Evolutionary conservation across 2,888 invertebrate species (phyloP).

Genomic region (Hofmannophila pseudospretella): DNA sequence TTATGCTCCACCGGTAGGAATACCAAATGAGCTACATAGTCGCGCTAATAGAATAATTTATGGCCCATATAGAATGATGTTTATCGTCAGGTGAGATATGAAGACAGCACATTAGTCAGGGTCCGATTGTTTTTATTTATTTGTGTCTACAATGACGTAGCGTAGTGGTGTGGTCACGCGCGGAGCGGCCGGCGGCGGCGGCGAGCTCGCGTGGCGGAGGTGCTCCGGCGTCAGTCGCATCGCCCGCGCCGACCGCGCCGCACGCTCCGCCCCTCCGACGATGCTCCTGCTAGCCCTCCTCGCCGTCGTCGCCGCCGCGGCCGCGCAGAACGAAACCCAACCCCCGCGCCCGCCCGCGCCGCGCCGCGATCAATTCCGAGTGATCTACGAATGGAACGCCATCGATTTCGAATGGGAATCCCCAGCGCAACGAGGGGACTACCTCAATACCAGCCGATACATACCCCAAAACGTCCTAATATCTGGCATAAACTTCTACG

Average conservation of each 20-base stretch:
- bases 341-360: conserved; percentile 44
- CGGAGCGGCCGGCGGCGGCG: conserved; percentile 27
- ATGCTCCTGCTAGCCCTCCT: conserved; percentile 51
- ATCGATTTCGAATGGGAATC: conserved; percentile 83
- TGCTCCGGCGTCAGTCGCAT: conserved; percentile 52
- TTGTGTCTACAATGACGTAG: conserved; percentile 33
- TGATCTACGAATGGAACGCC: conserved; percentile 85
- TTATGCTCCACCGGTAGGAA: conserved; percentile 3
- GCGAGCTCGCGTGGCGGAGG: conserved; percentile 19
- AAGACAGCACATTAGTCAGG: conserved; percentile 21
- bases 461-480: conserved; percentile 82
- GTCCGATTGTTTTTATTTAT: conserved; percentile 35
- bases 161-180: conserved; percentile 44
- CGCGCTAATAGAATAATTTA: conserved; percentile 8
- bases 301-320: conserved; percentile 53
- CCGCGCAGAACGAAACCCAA: conserved; percentile 54
- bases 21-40: conserved; percentile 4
- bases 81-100: conserved; percentile 25
- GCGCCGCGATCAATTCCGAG: conserved; percentile 79
- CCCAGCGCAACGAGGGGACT: conserved; percentile 71
- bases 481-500: conserved; percentile 82
- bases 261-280: conserved; percentile 42
- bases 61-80: conserved; percentile 9
- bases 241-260: conserved; percentile 52
- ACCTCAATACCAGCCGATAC: conserved; percentile 77